Base-by-base conservation (phyloP, 2,113 vertebrate genomes). In the Thymallus thymallus region DNA sequence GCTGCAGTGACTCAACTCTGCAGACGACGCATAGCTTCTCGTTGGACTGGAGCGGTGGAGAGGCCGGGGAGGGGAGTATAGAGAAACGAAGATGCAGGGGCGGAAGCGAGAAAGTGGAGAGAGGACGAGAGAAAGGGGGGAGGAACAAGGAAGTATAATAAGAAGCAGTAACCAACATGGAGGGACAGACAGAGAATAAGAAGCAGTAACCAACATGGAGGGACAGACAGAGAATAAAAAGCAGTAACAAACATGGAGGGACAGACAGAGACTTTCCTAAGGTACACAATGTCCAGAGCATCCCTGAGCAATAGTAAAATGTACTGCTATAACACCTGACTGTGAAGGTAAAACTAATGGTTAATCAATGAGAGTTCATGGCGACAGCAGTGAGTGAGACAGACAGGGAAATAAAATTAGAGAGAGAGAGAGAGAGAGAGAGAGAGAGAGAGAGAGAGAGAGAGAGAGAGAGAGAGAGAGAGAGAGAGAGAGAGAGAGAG, bases 1-100 rank as follows among this genome's bases (percentile, higher is more conserved):
- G 89, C 96, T 98, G 77, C 96, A 96, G 14, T 93, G 96, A 84
- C 97, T 99, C 84, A 99, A 91, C 88, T 99, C 97, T 0, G 93
- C 97, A 0, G 96, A 98, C 0, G 97, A 99, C 0, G 95, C 97
- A 0, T 98, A 99, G 79, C 96, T 98, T 63, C 97, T 97, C 0
- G 95, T 95, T 79, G 97, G 97, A 88, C 97, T 98, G 87, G n/a
- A 70, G 20, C 66, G 20, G 74, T 3, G 64, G 51, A n/a, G n/a
- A n/a, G n/a, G n/a, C n/a, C n/a, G n/a, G n/a, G n/a, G n/a, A n/a
- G 14, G 14, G 60, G 1, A 69, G 30, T 24, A 61, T 13, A 60
- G 67, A 35, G 61, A 12, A 18, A 18, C 18, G 24, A 55, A 14
- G 26, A 18, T 23, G 20, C n/a, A 3, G 4, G 10, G 30, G 4